Percentiles rank a stretch among this genome's conserved stretches.
Evolutionary conservation across 1,140 invertebrate genomes (phyloP).

Genomic region (Pachypsylla venusta): DNA sequence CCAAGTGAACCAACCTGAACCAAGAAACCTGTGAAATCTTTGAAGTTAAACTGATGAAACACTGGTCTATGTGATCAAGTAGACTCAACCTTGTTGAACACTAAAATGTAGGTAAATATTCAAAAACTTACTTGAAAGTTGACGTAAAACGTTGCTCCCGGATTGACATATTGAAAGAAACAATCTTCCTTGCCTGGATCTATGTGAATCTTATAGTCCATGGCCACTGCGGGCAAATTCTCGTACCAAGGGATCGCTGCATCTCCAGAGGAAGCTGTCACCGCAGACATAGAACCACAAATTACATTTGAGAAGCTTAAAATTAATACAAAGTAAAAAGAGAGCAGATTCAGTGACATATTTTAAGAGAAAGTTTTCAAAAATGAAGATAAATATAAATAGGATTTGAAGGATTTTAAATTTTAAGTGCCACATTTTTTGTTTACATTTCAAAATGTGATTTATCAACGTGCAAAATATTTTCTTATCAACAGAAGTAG

Average conservation of each 20-base stretch:
- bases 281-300: neutral
- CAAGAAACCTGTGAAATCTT: too few relatives aligned
- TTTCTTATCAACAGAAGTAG: too few relatives aligned
- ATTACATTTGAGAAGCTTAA: neutral
- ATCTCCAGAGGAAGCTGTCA: neutral
- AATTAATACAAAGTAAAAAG: neutral
- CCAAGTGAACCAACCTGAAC: too few relatives aligned
- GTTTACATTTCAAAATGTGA: neutral
- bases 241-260: conserved; percentile 14
- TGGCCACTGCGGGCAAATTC: conserved; percentile 68
- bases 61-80: too few relatives aligned
- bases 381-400: neutral
- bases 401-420: neutral
- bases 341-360: neutral
- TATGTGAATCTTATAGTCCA: conserved; percentile 89
- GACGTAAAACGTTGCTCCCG: conserved; percentile 81
- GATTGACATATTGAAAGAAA: conserved; percentile 83
- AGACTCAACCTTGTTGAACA: too few relatives aligned
- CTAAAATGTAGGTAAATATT: too few relatives aligned
- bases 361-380: neutral
- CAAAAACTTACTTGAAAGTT: conserved; percentile 78
- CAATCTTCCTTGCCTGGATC: conserved; percentile 89
- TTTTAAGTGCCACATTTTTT: conserved; percentile 9
- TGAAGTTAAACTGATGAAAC: too few relatives aligned
- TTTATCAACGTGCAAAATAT: neutral